Percentiles rank a stretch among this genome's conserved stretches.
phyloP scores from a whole-genome alignment of 2,888 invertebrate species.

The Macaria notata region DNA sequence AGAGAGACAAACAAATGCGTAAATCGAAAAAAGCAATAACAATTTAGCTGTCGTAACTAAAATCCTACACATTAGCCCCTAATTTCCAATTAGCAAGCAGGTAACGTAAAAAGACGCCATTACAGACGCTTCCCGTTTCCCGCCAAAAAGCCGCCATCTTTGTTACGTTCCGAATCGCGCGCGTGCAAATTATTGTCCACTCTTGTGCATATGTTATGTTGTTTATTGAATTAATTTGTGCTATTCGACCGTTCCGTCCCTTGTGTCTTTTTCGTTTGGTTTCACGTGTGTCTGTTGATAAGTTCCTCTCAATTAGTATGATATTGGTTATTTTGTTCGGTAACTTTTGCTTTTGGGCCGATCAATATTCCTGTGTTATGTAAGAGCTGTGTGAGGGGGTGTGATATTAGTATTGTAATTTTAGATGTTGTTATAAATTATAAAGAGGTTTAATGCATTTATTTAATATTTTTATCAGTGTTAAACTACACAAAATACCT shows the following conservation, averaged over 20 bases:
- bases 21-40: slow-evolving; percentile 71
- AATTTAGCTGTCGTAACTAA: slow-evolving; percentile 64
- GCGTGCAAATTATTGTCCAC: slow-evolving; percentile 77
- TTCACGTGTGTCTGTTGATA: slow-evolving; percentile 34
- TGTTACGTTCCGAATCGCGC: slow-evolving; percentile 66
- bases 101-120: slow-evolving; percentile 80
- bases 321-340: slow-evolving; percentile 13
- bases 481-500: no score
- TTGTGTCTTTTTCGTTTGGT: slow-evolving; percentile 43
- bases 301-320: slow-evolving; percentile 28
- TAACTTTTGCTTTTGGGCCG: neutral
- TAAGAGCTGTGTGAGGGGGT: no score
- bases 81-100: slow-evolving; percentile 81
- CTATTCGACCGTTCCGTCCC: slow-evolving; percentile 58
- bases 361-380: no score
- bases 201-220: slow-evolving; percentile 76
- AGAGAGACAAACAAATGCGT: slow-evolving; percentile 62
- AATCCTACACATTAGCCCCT: slow-evolving; percentile 76
- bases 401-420: no score
- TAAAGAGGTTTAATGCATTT: no score
- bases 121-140: slow-evolving; percentile 68
- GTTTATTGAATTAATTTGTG: slow-evolving; percentile 80
- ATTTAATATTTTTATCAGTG: no score
- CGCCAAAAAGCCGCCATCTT: slow-evolving; percentile 63
- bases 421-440: no score